Base-by-base conservation (phyloP, 1,140 invertebrate genomes). In the Pseudomyrmex pallidus region DNA sequence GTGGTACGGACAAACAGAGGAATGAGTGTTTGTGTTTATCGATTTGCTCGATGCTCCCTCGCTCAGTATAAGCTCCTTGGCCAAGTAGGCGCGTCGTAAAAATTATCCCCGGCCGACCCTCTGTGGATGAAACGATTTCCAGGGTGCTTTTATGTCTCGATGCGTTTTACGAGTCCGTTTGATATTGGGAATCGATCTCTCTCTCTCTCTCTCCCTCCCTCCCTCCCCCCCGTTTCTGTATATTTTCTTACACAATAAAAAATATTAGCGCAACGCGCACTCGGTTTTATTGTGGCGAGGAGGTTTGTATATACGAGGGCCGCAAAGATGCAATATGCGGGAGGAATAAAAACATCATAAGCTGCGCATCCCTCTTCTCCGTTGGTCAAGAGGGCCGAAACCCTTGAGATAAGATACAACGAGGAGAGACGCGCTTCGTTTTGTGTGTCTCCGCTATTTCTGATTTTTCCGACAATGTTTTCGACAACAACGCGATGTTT, bases 231-330 rank as follows among this genome's bases (percentile, higher is more conserved):
- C 35, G 35, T 35, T 35, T 35, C 35, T 35, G 44, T 70, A 72
- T 72, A 80, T 70, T 72, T 78, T 78, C 64, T 70, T 61, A 70
- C 56, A 20, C 54, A 80, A 80, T 72, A 80, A 80, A 80, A 80
- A 70, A 50, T 80, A 80, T 80, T 80, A 66, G 54, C 44, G 15
- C 64, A 70, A 80, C 64, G 74, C 22, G 74, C 22, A 70, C 22
- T 59, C 64, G 54, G 46, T 70, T 80, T 72, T 80, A 80, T 72
- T 80, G 46, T 59, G 25, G 44, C 76, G 76, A 72, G 46, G 70
- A n/a, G n/a, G n/a, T n/a, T 68, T 72, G 72, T 72, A 7, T 44
- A 54, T 12, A 25, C 22, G 44, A 50, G 12, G 22, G 48, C 15
- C 54, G 54, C 35, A 70, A 80, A 80, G 66, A 80, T 35, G 35